Base-by-base conservation (phyloP, 2,888 invertebrate genomes). In the Allacma fusca region DNA sequence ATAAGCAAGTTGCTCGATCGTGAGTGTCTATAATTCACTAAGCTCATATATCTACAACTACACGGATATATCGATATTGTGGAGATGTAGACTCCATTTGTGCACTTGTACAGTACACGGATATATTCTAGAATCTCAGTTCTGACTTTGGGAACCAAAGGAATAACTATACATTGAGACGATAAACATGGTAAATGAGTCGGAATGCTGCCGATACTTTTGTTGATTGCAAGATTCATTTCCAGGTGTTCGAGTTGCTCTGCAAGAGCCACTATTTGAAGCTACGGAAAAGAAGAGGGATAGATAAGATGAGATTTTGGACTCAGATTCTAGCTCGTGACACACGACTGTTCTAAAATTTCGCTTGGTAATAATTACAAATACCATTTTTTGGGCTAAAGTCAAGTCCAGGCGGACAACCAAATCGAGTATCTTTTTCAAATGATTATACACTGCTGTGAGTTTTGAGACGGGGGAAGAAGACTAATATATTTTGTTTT, bases 311-410 rank as follows among this genome's bases (percentile, higher is more conserved):
- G 19, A 65, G 65, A 65, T 65, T 65, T 65, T 65, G 19, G 28
- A 24, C 13, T 24, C 12, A 65, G 62, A 62, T 62, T 28, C 43
- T 1, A 5, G 50, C 50, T 70, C 70, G 70, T 70, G 70, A 70
- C 44, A 70, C 70, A 70, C 70, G 70, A 70, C 44, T 70, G 26
- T 23, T 40, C n/a, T 34, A 19, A 65, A 29, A 26, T 65, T 65
- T 65, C 19, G 26, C 65, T 16, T 28, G 26, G 65, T 29, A 65
- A 65, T 65, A 28, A 65, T 65, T 24, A 65, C 65, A 50, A 50
- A 50, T 50, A 50, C 2, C 4, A 50, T 50, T 50, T 50, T 50
- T 50, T 13, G 50, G 50, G 50, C 19, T 50, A 50, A 50, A 50
- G n/a, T 50, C 50, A 50, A 50, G 50, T 50, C 50, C 50, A 50